Base-by-base conservation (phyloP, 2,888 invertebrate genomes). In the Drosophila incognita region DNA sequence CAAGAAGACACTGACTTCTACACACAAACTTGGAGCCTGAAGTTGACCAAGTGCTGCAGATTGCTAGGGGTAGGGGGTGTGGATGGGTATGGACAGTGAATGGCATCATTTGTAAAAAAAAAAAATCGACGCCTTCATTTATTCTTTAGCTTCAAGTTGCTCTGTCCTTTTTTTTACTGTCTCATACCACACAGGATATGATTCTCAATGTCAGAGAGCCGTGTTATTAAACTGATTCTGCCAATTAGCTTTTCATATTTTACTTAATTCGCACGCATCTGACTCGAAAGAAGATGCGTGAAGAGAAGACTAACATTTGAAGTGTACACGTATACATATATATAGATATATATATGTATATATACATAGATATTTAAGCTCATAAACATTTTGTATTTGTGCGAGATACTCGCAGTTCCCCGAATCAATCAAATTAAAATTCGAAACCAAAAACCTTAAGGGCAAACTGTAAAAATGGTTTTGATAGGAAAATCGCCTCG, bases 171-270 rank as follows among this genome's bases (percentile, higher is more conserved):
- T 24, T 18, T 2, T 36, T 29, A 5, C 36, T 8, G n/a, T 36
- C 15, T 18, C 40, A 4, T 27, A 27, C 36, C 29, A 7, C 11
- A 33, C 33, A 36, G 24, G 21, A 56, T 27, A 48, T 53, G 48
- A 38, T 27, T 56, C 40, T 46, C 27, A 52, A 13, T 59, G 35
- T 8, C 18, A 29, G 27, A 21, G 38, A 51, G 58, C 40, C 79
- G 81, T 79, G 79, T 38, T 70, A 40, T 63, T 66, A n/a, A 69
- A 46, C 69, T 79, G 76, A 79, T 81, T 79, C 65, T 51, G 77
- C 77, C 79, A 79, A 79, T 79, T 70, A 74, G 63, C 65, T 49
- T 21, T 65, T 48, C 52, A 57, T 53, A 95, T 90, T 93, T 93
- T 65, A 94, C 94, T 73, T 92, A 93, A 53, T 94, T 58, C 11